Percentiles rank a stretch among this genome's conserved stretches.
Evolutionary conservation across 1,140 invertebrate genomes (phyloP).

Genomic region (Drosophila ficusphila): DNA sequence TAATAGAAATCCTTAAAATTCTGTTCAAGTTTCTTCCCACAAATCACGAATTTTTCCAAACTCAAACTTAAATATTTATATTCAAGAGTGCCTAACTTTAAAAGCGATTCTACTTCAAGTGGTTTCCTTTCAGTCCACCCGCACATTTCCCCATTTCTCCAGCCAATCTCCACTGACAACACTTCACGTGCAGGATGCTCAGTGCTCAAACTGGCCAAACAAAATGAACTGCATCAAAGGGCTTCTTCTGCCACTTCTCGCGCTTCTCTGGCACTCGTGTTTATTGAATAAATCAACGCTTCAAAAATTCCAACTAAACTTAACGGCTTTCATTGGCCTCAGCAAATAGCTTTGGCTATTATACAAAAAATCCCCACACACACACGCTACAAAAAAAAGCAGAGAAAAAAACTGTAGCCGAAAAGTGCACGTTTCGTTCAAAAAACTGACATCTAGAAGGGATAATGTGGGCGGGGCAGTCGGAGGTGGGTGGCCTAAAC

Average conservation of each 20-base stretch:
- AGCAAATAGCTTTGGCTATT: slow-evolving; percentile 69
- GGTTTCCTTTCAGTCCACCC: slow-evolving; percentile 5
- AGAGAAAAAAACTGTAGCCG: slow-evolving; percentile 66
- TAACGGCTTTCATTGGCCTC: slow-evolving; percentile 73
- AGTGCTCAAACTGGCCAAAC: slow-evolving; percentile 31
- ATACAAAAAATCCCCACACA: slow-evolving; percentile 22
- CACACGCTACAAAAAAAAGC: slow-evolving; percentile 5
- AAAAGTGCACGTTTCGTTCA: slow-evolving; percentile 54
- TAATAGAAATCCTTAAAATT: no score
- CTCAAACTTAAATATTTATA: slow-evolving; percentile 3
- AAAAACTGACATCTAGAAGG: slow-evolving; percentile 34
- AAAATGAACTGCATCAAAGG: slow-evolving; percentile 36
- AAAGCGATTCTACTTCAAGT: slow-evolving; percentile 22
- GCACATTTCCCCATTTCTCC: background rate
- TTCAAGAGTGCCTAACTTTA: background rate
- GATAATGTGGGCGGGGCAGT: background rate
- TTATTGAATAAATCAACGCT: slow-evolving; percentile 79
- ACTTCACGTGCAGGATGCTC: slow-evolving; percentile 25
- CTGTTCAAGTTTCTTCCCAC: background rate
- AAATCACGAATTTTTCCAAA: background rate
- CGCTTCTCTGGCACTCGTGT: slow-evolving; percentile 31
- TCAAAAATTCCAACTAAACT: slow-evolving; percentile 72
- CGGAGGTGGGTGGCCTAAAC: slow-evolving; percentile 9
- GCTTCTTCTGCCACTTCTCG: slow-evolving; percentile 17
- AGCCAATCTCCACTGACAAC: slow-evolving; percentile 24